Base-by-base conservation (phyloP, 2,888 invertebrate species). In the Camptogramma bilineatum region DNA sequence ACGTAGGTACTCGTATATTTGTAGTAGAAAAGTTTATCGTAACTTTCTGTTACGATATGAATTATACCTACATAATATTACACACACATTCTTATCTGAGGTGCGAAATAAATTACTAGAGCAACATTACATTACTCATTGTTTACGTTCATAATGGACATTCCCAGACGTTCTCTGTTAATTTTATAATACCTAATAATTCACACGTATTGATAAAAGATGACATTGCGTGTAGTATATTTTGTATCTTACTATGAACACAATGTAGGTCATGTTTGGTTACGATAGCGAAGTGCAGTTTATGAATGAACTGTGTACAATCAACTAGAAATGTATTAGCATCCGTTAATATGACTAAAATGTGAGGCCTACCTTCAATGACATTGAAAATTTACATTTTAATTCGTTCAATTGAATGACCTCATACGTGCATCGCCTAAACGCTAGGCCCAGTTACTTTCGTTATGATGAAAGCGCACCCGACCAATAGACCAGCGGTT, bases 401-500 rank as follows among this genome's bases (percentile, higher is more conserved):
- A 64, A 69, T 72, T 69, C 64, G 61, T 60, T 65, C 60, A 60
- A 65, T 67, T 51, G 61, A 70, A 69, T 75, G 74, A 73, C 76
- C 76, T 77, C 81, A 77, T 73, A 69, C 70, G 64, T 70, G 69
- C 50, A 60, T 70, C 74, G 71, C 69, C 62, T 65, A 66, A 69
- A 75, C 70, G 73, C 75, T 66, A 58, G 69, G 68, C 70, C 69
- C 72, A 73, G 66, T 73, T 66, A 70, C 68, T 68, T 70, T 74
- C 70, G 70, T 73, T 73, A 69, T 76, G 76, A 71, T 79, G 78
- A 79, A 80, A 80, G 78, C 77, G 72, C 73, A 66, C 68, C 66
- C 80, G 77, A 76, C 85, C 87, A 87, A 87, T 86, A 84, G 80
- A 80, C 82, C 76, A 80, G 78, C 82, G 80, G 81, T 79, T 83